Base-by-base conservation (phyloP, 2,888 invertebrate genomes). In the Muschampia plurimacula region DNA sequence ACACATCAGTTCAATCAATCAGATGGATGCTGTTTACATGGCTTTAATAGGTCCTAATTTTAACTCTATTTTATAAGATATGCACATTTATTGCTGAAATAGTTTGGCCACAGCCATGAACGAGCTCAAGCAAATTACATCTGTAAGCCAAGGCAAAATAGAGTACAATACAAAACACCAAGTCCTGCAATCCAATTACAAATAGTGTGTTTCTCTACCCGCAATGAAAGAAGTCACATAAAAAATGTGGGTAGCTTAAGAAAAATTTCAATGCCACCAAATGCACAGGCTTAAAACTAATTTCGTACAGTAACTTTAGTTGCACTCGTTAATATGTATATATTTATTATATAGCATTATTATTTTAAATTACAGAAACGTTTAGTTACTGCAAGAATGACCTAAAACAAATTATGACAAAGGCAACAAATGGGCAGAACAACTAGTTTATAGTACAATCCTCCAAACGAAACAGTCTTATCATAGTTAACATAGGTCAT, bases 261-360 rank as follows among this genome's bases (percentile, higher is more conserved):
- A 69, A 67, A 64, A 75, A 68, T 74, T 69, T 71, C 69, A 67
- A 15, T 64, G 79, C 75, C 81, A 74, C 75, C 75, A 74, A 74
- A 77, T 75, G 74, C 69, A 75, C 63, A 46, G 44, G 59, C 79
- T 81, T 81, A 80, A 64, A 75, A 63, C 77, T 80, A 80, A 75
- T 74, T 80, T 84, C 85, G 82, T 84, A 87, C 85, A 85, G 79
- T 84, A 82, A 79, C 81, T 82, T 85, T 83, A 89, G 83, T 86
- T 88, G 85, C 89, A 89, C 88, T 86, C 86, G 83, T 86, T 81
- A 83, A 80, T 72, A 79, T 82, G 79, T 74, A 81, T 82, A 55
- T 80, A 78, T 75, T 74, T 79, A 79, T 78, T 80, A 73, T 69
- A 74, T 74, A 80, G 79, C 79, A 81, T 80, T 78, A 79, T 77